Base-by-base conservation (phyloP, 1,140 invertebrate genomes). In the Pogonus chalceus region DNA sequence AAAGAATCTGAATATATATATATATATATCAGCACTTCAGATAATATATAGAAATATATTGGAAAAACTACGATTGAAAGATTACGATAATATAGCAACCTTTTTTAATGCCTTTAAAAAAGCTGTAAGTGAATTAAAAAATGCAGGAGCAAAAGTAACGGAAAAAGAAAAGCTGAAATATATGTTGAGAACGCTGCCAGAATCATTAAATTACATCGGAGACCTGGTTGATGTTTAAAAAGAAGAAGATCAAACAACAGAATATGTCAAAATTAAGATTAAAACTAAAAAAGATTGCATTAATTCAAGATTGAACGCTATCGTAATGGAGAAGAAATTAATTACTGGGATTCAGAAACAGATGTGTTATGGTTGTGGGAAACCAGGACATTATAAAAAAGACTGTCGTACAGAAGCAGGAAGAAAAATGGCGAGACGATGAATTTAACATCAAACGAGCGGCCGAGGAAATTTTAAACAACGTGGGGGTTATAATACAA, bases 211-310 rank as follows among this genome's bases (percentile, higher is more conserved):
- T 51, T 49, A 68, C 48, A 66, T 68, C 20, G 61, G 62, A n/a
- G 68, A 69, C 35, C 58, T 66, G 18, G 60, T 67, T 61, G 51
- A 64, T 57, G 21, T 56, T 69, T 2, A 62, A 23, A 60, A 63
- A 59, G 63, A 67, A 60, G 62, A 69, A 64, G 58, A 72, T 58
- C 58, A 56, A 60, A 72, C 67, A 35, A 62, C n/a, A n/a, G n/a
- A n/a, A n/a, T 74, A 72, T 63, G 53, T 72, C 43, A 53, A 60
- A 21, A 62, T 47, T 37, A 71, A 71, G 67, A 69, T 72, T n/a
- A 57, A 60, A 54, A 26, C 16, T 10, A 31, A 37, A 52, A 20
- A 31, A 52, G n/a, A 20, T 2, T 39, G 20, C 35, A 16, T 14
- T 1, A 49, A 49, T 49, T 49, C 21, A 14, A 51, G 35, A 18